Conservation (phyloP, 2,888 invertebrate species). For the Lasioglossum oenotherae region DNA sequence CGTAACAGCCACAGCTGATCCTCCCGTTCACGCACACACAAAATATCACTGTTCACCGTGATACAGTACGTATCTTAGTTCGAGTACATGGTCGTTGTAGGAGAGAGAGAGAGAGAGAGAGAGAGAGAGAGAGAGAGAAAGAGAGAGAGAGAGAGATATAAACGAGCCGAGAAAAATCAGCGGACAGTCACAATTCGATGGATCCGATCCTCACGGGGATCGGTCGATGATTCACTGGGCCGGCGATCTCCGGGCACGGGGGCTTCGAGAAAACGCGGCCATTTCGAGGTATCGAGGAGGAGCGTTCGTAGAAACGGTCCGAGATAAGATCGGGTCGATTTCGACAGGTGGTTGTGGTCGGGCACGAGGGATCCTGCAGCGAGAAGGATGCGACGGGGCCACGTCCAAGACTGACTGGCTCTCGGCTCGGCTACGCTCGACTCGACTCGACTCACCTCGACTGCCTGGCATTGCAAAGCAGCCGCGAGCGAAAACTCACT, state of each 20-base stretch:
- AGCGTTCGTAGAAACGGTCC: constrained; percentile 15
- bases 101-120: neutral
- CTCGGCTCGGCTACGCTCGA: constrained; percentile 56
- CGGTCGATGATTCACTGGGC: constrained; percentile 39
- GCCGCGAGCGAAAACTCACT: constrained; percentile 70
- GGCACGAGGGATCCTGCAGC: constrained; percentile 59
- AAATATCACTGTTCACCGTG: constrained; percentile 46
- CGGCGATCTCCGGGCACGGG: neutral
- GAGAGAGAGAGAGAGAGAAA: neutral
- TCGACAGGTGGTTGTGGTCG: constrained; percentile 48
- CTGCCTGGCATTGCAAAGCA: constrained; percentile 61
- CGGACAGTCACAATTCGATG: neutral
- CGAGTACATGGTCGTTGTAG: neutral
- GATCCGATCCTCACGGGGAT: neutral
- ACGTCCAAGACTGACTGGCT: constrained; percentile 63
- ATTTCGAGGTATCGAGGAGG: constrained; percentile 33
- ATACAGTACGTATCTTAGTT: neutral
- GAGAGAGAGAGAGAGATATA: neutral
- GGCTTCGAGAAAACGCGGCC: constrained; percentile 42
- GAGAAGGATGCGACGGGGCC: constrained; percentile 69
- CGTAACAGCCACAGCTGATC: constrained; percentile 48
- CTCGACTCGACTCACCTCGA: constrained; percentile 58
- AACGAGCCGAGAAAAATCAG: neutral
- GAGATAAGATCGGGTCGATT: constrained; percentile 37
- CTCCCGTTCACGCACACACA: constrained; percentile 36